Evolutionary conservation across 2,113 vertebrate species (phyloP).

Genomic region (Chlorocebus sabaeus): DNA sequence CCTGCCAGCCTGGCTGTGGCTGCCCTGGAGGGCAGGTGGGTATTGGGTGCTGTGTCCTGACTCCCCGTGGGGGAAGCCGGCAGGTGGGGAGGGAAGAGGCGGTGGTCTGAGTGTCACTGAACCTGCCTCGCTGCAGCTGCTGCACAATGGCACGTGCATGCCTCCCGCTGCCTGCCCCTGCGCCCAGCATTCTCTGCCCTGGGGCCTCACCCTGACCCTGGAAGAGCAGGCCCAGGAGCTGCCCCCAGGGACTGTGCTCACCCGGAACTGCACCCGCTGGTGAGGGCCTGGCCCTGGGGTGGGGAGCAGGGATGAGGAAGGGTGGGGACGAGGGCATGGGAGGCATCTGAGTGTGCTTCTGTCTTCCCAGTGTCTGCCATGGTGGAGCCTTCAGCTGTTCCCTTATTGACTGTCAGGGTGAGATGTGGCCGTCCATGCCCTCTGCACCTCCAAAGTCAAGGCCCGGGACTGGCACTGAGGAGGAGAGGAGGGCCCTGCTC

Average conservation of each 20-base stretch:
- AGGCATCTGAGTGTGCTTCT: background rate
- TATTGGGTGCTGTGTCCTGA: too few species aligned
- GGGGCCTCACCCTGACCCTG: slow-evolving; percentile 75
- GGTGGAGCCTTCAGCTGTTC: slow-evolving; percentile 87
- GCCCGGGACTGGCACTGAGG: background rate
- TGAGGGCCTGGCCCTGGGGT: slow-evolving; percentile 59
- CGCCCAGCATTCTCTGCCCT: slow-evolving; percentile 64
- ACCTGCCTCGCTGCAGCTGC: slow-evolving; percentile 75
- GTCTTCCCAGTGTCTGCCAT: slow-evolving; percentile 81
- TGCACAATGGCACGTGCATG: slow-evolving; percentile 83
- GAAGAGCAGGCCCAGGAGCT: slow-evolving; percentile 74
- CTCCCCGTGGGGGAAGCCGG: background rate
- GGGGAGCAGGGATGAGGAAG: background rate
- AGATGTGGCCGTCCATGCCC: slow-evolving; percentile 61
- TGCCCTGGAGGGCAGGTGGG: slow-evolving; percentile 85
- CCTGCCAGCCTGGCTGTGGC: slow-evolving; percentile 79
- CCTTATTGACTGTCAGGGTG: slow-evolving; percentile 84
- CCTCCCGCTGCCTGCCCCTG: slow-evolving; percentile 82
- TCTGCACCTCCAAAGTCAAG: background rate
- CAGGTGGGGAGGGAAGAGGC: accelerated
- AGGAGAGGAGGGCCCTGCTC: background rate
- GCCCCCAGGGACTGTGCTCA: slow-evolving; percentile 79
- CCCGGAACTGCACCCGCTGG: slow-evolving; percentile 88
- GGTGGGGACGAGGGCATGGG: background rate
- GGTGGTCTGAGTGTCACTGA: background rate